Base-by-base conservation (phyloP, 2,113 vertebrate genomes). In the Polypterus bichir region DNA sequence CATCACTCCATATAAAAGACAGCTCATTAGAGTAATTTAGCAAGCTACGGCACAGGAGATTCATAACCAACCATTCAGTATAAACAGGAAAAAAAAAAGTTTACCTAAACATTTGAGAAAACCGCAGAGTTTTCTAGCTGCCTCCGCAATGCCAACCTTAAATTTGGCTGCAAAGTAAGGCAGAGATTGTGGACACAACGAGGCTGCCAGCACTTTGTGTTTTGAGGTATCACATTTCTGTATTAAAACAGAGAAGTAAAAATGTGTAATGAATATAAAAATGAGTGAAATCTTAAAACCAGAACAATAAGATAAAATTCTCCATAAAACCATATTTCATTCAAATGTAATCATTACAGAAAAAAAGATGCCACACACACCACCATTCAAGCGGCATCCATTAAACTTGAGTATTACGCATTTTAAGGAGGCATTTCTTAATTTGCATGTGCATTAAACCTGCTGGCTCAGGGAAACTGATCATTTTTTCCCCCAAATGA, bases 141-240 rank as follows among this genome's bases (percentile, higher is more conserved):
- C 92, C 68, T 92, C 90, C 1, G 78, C 78, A 73, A 97, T 70
- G 60, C 84, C 88, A 73, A 97, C 60, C 49, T 67, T 79, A 62
- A 94, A 91, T 71, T 92, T 95, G 69, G 90, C 85, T 60, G 93
- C 92, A 73, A 98, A 98, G 76, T 93, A 95, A 78, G 87, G 86
- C 77, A 91, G 77, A 68, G 86, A 88, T 75, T 90, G 88, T 59
- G 86, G 87, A 68, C 83, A 88, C 51, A 91, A 60, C 44, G 83
- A 85, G 63, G 80, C 87, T 46, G 77, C 86, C 73, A 89, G 70
- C 70, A 90, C 82, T 77, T 76, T 88, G 76, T 87, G 88, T 78
- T 82, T 77, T 58, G 87, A 89, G 69, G 81, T 67, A 69, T 90
- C 84, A 56, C 86, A 87, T 71, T 80, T 87, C 88, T 90, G 66